Percentiles rank a stretch among this genome's conserved stretches.
Conservation (phyloP, 2,888 invertebrate species). For the Fissipunctia ypsillon region DNA sequence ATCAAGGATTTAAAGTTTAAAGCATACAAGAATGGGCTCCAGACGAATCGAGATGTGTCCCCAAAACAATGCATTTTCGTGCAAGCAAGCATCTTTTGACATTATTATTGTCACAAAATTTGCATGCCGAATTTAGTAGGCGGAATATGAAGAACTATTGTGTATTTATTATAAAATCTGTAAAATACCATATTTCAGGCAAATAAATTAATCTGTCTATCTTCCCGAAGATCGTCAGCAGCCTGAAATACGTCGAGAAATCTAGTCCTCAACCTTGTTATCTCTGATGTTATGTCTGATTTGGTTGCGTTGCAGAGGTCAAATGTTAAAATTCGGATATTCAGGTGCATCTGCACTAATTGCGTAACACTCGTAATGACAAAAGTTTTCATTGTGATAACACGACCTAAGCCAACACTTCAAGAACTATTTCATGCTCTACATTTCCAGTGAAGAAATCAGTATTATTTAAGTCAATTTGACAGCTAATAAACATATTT, state of each 20-base stretch:
- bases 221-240: not conserved
- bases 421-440: slow-evolving; percentile 10
- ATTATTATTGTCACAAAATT: too few species aligned
- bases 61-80: not conserved
- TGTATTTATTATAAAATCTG: too few species aligned
- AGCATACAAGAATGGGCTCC: too few species aligned
- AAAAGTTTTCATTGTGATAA: not conserved
- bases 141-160: too few species aligned
- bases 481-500: slow-evolving; percentile 59
- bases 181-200: too few species aligned
- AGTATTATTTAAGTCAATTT: slow-evolving; percentile 38
- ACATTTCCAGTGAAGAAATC: slow-evolving; percentile 15
- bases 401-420: not conserved
- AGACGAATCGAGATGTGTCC: not conserved
- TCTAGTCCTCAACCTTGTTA: not conserved
- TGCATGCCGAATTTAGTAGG: too few species aligned
- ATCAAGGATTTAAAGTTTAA: not conserved
- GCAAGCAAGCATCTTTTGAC: not conserved
- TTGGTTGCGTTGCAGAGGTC: not conserved
- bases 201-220: too few species aligned
- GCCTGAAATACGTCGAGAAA: not conserved
- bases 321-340: not conserved
- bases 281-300: not conserved
- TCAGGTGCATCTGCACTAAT: not conserved
- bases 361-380: not conserved